A percentile compares a stretch with the other conserved stretches of the same genome.
These are phyloP conservation scores for Petrophora chlorosata DNA, from an alignment of 2,888 invertebrate species.

Conservation along the genomic window DNA sequence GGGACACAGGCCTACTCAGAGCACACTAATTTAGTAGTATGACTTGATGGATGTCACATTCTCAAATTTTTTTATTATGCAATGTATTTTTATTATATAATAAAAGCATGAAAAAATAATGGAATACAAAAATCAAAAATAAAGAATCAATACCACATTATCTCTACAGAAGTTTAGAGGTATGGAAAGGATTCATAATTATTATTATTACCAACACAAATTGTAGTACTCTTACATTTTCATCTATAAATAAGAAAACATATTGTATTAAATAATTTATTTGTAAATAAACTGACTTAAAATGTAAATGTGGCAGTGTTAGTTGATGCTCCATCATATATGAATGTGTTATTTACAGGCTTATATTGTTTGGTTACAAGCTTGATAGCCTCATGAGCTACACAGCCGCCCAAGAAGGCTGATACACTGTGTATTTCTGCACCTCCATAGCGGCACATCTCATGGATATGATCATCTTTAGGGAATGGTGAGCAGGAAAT, in stretches of 20 bases:
- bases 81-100: too few species aligned
- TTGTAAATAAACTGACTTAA: constrained; percentile 59
- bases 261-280: constrained; percentile 41
- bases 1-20: too few species aligned
- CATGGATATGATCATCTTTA: constrained; percentile 97
- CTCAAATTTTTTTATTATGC: too few species aligned
- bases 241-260: not conserved
- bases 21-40: too few species aligned
- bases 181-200: not conserved
- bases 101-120: too few species aligned
- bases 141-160: too few species aligned
- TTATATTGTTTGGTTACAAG: constrained; percentile 97
- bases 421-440: constrained; percentile 97
- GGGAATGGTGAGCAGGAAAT: constrained; percentile 91
- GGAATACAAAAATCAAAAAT: too few species aligned
- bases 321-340: constrained; percentile 97
- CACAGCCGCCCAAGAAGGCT: constrained; percentile 95
- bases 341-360: constrained; percentile 96
- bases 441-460: constrained; percentile 97
- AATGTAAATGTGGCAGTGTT: constrained; percentile 92
- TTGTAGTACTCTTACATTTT: not conserved
- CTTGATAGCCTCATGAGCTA: constrained; percentile 98
- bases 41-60: too few species aligned
- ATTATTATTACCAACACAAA: not conserved
- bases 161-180: too few species aligned